These are phyloP conservation scores for Montifringilla adamsi DNA, from an alignment of 2,113 vertebrate species.

Conservation along the genomic window DNA sequence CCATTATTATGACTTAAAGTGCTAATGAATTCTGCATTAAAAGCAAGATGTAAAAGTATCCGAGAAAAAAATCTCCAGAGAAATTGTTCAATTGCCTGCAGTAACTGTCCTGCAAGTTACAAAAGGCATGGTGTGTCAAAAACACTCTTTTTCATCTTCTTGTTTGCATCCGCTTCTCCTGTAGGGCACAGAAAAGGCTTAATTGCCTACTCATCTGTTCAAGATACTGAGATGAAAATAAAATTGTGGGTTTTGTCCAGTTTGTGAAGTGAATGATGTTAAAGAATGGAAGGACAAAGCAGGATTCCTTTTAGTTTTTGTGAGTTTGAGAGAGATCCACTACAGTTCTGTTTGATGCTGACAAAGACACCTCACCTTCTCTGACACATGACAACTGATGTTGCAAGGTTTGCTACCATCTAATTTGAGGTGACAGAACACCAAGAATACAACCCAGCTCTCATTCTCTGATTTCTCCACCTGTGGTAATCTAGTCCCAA, in stretches of 20 bases:
- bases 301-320: not conserved
- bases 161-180: not conserved
- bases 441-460: not conserved
- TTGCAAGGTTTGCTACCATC: not conserved
- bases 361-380: not conserved
- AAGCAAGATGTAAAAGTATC: not conserved
- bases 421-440: not conserved
- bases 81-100: not conserved
- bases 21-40: slow-evolving; percentile 21
- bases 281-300: not conserved
- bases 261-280: not conserved
- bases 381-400: not conserved
- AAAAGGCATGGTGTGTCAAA: not conserved
- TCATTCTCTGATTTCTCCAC: not conserved
- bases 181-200: not conserved
- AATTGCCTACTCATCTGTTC: not conserved
- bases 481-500: not conserved
- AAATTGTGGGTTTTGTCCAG: not conserved
- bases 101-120: not conserved
- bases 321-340: not conserved
- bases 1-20: not conserved
- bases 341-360: not conserved
- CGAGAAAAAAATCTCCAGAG: not conserved
- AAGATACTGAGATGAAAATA: not conserved
- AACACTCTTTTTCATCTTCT: not conserved